These are phyloP conservation scores for Pseudococcus viburni DNA, from an alignment of 2,888 invertebrate genomes.

Conservation along the genomic window DNA sequence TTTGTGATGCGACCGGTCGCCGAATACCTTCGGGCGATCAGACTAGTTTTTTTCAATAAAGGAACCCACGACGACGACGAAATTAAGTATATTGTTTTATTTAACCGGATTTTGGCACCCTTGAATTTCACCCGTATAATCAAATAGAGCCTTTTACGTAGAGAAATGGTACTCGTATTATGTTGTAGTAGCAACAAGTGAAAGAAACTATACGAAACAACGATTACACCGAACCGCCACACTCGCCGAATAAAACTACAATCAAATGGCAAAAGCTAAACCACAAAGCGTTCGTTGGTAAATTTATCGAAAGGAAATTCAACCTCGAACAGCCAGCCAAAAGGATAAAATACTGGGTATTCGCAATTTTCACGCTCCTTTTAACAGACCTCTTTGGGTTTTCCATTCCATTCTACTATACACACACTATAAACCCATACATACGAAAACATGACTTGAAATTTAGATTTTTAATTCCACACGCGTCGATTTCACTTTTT, in stretches of 20 bases:
- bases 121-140: constrained; percentile 35
- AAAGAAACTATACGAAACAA: not conserved
- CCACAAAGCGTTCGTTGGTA: constrained; percentile 12
- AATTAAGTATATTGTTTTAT: constrained; percentile 10
- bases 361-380: constrained; percentile 32
- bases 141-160: not conserved
- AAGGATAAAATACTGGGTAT: constrained; percentile 1
- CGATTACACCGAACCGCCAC: not conserved
- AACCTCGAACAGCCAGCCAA: constrained; percentile 1
- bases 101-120: constrained; percentile 38
- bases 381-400: constrained; percentile 3
- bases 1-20: not conserved
- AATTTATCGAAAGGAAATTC: constrained; percentile 40
- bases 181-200: not conserved
- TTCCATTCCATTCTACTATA: not conserved
- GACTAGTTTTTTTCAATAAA: not conserved
- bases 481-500: no score
- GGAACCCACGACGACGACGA: not conserved
- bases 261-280: constrained; percentile 8
- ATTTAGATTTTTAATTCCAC: not conserved
- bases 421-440: not conserved
- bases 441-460: not conserved
- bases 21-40: not conserved
- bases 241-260: not conserved
- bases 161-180: not conserved